Base-by-base conservation (phyloP, 1,140 invertebrate species). In the Metopolophium dirhodum region DNA sequence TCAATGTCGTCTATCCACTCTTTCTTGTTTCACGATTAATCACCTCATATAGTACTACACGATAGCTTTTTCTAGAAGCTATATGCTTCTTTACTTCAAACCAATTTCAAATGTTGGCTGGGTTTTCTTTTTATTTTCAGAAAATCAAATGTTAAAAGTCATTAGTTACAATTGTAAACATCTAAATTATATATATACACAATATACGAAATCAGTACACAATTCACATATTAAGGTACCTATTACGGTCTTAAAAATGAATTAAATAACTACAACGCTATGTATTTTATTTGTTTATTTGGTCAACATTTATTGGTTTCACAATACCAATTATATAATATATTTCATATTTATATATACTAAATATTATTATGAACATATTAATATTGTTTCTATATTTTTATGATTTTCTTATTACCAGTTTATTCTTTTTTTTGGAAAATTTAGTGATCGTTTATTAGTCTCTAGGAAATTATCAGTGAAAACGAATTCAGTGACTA, bases 21-120 rank as follows among this genome's bases (percentile, higher is more conserved):
- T 68, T 7, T 68, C 37, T 89, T n/a, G 26, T n/a, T n/a, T 89
- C 35, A 57, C 77, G 91, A 92, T 92, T 83, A 37, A 49, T 92
- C 68, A 83, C 68, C 6, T 0, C 7, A 35, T 22, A 4, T 23
- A 22, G 22, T 35, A n/a, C 68, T 47, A 26, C 41, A 20, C 30
- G 14, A n/a, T 35, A 26, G 37, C 35, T 85, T n/a, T 57, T 57
- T n/a, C 88, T 14, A 51, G 8, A 86, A 23, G 9, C 9, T 45
- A 88, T 35, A 51, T 22, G 47, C 9, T 86, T 30, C 41, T 49
- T 87, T 49, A 51, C 30, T 49, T 51, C 47, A 35, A 88, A 35
- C 45, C 30, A 45, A 51, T 20, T 88, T 35, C 4, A 51, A 22
- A 88, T 35, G 7, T 20, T n/a, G 30, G 14, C 26, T n/a, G 45